Evolutionary conservation across 1,140 invertebrate species (phyloP).

Genomic region (Papilio glaucus): DNA sequence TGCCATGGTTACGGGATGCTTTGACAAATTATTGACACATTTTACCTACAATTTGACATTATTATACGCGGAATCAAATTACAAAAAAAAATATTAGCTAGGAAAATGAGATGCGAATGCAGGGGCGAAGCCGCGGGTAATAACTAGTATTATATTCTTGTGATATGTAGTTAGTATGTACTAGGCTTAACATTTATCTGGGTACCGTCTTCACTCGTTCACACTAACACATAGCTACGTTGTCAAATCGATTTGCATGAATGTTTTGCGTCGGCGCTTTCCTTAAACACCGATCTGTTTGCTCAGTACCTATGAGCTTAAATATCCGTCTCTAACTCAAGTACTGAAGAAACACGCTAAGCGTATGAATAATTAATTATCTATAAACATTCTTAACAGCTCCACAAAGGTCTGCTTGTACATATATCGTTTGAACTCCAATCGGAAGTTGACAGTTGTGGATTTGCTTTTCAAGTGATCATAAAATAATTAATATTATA

Average conservation of each 20-base stretch:
- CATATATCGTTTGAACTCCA: background rate
- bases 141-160: no score
- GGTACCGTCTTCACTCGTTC: background rate
- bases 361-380: constrained; percentile 8
- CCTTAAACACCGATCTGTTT: constrained; percentile 26
- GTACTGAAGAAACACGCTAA: constrained; percentile 2
- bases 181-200: no score
- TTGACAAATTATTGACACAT: no score
- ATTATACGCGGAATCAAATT: no score
- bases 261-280: constrained; percentile 21
- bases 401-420: background rate
- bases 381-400: background rate
- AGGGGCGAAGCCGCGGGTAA: no score
- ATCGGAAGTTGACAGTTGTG: background rate
- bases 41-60: no score
- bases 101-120: no score
- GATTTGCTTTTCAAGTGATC: background rate
- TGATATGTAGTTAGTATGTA: no score
- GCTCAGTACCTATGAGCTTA: constrained; percentile 10
- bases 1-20: no score
- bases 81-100: no score
- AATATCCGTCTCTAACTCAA: constrained; percentile 23
- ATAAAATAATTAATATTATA: no score
- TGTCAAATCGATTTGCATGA: constrained; percentile 31
- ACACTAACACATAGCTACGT: background rate